Conservation (phyloP, 1,140 invertebrate genomes). For the Euura lappo region DNA sequence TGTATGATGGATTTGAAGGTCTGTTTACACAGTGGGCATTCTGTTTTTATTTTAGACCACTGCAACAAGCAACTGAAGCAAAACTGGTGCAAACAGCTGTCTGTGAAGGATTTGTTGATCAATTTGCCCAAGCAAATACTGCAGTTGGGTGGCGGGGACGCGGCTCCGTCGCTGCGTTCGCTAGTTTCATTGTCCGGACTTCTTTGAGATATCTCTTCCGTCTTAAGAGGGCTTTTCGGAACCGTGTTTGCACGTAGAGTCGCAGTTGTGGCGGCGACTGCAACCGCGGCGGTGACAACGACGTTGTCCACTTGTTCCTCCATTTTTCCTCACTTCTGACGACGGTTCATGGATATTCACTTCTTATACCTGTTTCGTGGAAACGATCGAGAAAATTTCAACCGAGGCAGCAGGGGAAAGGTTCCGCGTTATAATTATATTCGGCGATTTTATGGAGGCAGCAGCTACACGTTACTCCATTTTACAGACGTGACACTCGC, state of each 20-base stretch:
- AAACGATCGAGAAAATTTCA: not conserved
- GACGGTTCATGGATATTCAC: not conserved
- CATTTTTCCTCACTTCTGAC: not conserved
- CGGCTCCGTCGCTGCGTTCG: slow-evolving; percentile 53
- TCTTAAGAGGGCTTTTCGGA: slow-evolving; percentile 46
- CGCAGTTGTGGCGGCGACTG: too few species aligned
- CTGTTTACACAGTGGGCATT: slow-evolving; percentile 94
- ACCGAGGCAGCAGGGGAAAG: not conserved
- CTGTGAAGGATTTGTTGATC: slow-evolving; percentile 88
- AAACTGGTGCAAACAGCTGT: slow-evolving; percentile 92
- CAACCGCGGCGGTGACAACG: not conserved
- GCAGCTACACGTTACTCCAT: too few species aligned
- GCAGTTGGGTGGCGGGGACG: slow-evolving; percentile 83
- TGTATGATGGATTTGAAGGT: slow-evolving; percentile 90
- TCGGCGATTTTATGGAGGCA: not conserved
- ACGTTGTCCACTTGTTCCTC: not conserved
- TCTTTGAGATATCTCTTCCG: slow-evolving; percentile 39
- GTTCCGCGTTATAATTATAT: not conserved
- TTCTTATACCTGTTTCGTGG: not conserved
- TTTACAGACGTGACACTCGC: too few species aligned
- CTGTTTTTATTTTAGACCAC: slow-evolving; percentile 95
- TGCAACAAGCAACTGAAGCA: slow-evolving; percentile 91
- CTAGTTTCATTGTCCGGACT: slow-evolving; percentile 30
- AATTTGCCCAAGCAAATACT: slow-evolving; percentile 89
- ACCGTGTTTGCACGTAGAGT: not conserved